phyloP scores from a whole-genome alignment of 2,113 vertebrate species.

The Xyliphius kryptos region DNA sequence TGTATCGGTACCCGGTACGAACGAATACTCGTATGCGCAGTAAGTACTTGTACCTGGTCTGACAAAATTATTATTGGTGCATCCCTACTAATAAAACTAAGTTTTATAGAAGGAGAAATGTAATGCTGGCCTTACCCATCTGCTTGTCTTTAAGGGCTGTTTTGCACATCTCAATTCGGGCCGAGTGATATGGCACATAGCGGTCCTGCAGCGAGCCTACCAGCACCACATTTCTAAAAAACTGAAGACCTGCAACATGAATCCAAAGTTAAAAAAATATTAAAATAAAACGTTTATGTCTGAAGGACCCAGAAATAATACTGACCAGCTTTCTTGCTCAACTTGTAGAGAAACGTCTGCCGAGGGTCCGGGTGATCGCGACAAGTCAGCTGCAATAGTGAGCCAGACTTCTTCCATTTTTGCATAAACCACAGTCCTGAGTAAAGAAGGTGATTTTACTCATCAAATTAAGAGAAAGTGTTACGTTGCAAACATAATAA shows the following conservation, averaged over 20 bases:
- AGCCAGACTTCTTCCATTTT: slow-evolving; percentile 99
- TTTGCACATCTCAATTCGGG: slow-evolving; percentile 98
- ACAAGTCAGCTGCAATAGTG: slow-evolving; percentile 88
- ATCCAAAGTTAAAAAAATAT: no score
- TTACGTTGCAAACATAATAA: no score
- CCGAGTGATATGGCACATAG: slow-evolving; percentile 96
- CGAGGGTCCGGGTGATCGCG: slow-evolving; percentile 95
- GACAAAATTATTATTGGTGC: no score
- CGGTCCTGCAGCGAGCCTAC: slow-evolving; percentile 96
- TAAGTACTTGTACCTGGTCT: no score
- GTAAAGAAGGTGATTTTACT: no score
- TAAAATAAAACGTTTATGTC: background rate
- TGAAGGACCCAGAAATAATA: background rate
- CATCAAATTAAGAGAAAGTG: no score
- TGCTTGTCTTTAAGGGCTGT: slow-evolving; percentile 98
- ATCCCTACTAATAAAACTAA: no score
- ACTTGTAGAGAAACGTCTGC: slow-evolving; percentile 96
- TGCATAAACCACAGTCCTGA: slow-evolving; percentile 99
- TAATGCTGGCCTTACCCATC: slow-evolving; percentile 78
- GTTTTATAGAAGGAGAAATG: no score
- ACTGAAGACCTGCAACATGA: slow-evolving; percentile 94
- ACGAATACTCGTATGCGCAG: no score
- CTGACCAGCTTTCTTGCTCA: slow-evolving; percentile 93
- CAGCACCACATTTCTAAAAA: slow-evolving; percentile 93
- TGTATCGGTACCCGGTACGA: no score